Conservation (phyloP, 1,140 invertebrate genomes). For the Mya arenaria region DNA sequence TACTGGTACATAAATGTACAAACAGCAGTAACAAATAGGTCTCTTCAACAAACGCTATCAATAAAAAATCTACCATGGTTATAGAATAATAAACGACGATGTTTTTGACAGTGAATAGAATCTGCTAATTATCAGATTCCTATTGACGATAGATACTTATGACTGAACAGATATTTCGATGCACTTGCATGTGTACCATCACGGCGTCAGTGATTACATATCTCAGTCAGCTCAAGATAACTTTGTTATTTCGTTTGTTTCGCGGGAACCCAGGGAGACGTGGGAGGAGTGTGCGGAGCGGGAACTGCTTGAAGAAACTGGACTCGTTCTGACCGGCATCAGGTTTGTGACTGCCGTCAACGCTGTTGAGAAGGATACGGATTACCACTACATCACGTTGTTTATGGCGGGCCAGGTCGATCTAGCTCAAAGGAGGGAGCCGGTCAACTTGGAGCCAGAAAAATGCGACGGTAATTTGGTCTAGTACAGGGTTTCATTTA, state of each 20-base stretch:
- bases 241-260: background rate
- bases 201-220: background rate
- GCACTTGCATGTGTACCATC: too few species aligned
- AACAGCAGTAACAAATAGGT: too few species aligned
- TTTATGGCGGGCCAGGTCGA: constrained; percentile 33
- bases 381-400: constrained; percentile 47
- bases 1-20: too few species aligned
- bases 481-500: too few species aligned
- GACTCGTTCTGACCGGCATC: background rate
- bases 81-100: too few species aligned
- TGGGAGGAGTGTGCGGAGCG: constrained; percentile 48
- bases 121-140: too few species aligned
- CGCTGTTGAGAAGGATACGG: constrained; percentile 10
- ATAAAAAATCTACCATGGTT: too few species aligned
- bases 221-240: background rate
- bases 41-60: too few species aligned
- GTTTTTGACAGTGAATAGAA: too few species aligned
- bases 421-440: background rate
- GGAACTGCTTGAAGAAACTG: constrained; percentile 33
- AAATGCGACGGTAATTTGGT: constrained; percentile 49
- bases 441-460: constrained; percentile 44
- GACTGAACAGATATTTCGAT: too few species aligned
- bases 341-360: constrained; percentile 27
- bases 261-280: constrained; percentile 44
- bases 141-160: too few species aligned